Conservation (phyloP, 2,888 invertebrate genomes). For the Diadegma fenestrale region DNA sequence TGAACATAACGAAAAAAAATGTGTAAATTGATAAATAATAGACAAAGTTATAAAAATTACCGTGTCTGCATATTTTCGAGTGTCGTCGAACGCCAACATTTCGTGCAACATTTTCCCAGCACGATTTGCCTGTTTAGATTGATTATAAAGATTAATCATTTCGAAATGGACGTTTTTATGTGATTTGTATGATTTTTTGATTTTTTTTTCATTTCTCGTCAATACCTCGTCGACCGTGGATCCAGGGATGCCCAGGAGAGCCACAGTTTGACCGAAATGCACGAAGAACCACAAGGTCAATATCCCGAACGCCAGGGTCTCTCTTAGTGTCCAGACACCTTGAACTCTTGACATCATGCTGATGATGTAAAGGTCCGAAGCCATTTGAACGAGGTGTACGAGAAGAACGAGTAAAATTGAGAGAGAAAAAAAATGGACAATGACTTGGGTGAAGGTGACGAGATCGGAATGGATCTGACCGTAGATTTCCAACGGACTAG, state of each 20-base stretch:
- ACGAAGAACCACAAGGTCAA: constrained; percentile 49
- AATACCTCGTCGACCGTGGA: constrained; percentile 61
- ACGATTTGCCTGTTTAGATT: constrained; percentile 62
- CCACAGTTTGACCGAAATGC: constrained; percentile 37
- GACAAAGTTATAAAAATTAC: constrained; percentile 33
- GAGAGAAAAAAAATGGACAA: constrained; percentile 59
- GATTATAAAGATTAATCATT: background rate
- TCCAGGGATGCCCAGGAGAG: constrained; percentile 51
- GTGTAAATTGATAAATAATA: background rate
- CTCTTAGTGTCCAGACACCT: background rate
- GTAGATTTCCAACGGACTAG: constrained; percentile 45
- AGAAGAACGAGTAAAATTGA: constrained; percentile 57
- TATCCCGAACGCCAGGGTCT: constrained; percentile 2
- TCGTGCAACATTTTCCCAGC: constrained; percentile 62
- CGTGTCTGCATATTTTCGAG: constrained; percentile 39
- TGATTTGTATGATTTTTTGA: background rate
- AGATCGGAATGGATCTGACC: constrained; percentile 65
- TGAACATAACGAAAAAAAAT: too few species aligned
- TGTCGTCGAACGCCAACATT: constrained; percentile 41
- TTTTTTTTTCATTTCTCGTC: background rate
- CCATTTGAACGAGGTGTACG: constrained; percentile 52
- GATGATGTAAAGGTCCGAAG: constrained; percentile 60
- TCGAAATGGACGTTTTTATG: background rate
- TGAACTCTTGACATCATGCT: constrained; percentile 38
- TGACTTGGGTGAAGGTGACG: constrained; percentile 45